Conservation (phyloP, 2,797 vertebrate genomes). For the Anomalospiza imberbis region DNA sequence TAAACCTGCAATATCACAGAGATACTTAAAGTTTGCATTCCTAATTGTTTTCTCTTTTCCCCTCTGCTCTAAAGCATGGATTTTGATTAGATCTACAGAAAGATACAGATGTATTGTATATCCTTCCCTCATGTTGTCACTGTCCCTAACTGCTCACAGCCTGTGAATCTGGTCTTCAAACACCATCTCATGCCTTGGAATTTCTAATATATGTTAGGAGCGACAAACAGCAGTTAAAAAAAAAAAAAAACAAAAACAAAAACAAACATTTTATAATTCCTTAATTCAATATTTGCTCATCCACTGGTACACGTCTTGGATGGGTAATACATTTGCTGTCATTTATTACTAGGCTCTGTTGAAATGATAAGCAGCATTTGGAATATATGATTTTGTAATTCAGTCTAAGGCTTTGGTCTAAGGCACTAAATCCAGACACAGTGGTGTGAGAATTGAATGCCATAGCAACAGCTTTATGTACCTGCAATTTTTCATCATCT, state of each 20-base stretch:
- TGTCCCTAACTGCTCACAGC: not conserved
- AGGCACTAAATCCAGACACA: constrained; percentile 36
- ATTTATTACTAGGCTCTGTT: constrained; percentile 7
- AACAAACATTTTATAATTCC: not conserved
- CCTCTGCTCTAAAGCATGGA: not conserved
- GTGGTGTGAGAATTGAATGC: not conserved
- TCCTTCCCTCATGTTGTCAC: not conserved
- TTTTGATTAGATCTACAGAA: not conserved
- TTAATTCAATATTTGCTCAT: not conserved
- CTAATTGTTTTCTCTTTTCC: not conserved
- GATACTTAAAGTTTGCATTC: not conserved
- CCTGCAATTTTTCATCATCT: constrained; percentile 38
- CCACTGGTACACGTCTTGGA: not conserved
- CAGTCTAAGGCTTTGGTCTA: not conserved
- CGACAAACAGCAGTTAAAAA: not conserved
- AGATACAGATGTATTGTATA: not conserved
- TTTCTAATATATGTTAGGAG: not conserved
- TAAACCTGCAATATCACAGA: not conserved
- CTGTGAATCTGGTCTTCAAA: not conserved
- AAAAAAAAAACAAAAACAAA: not conserved
- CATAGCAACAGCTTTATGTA: constrained; percentile 48
- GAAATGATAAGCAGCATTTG: constrained; percentile 42
- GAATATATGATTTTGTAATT: constrained; percentile 49
- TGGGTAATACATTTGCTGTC: not conserved
- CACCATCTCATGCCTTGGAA: not conserved